Evolutionary conservation across 1,140 invertebrate genomes (phyloP), one percentile per base, ranked within the genome.

Genomic region (Drosophila albomicans): DNA sequence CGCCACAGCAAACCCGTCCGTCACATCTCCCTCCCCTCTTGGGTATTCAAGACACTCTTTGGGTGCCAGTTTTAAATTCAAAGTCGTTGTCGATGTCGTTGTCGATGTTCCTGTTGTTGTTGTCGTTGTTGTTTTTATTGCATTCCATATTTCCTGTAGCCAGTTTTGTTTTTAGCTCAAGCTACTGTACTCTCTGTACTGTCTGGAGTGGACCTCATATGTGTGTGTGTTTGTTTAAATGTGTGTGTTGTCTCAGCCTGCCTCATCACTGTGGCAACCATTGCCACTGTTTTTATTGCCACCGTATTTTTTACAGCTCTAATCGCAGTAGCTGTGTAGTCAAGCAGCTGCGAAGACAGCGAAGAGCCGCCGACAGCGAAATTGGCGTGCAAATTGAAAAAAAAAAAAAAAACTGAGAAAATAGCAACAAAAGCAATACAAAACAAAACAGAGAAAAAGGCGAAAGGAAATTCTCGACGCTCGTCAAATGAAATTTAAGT

Each of bases 381-480:
- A 88, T 87, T 88, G 84, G 66, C 77, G 73, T 78, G 80, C 82
- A 87, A 87, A 87, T 80, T 80, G 80, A 66, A 77, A 79, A 56
- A 48, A 61, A 65, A 32, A 65, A 32, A 32, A 38, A 10, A 3
- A 38, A 46, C 43, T n/a, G 32, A 8, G 7, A 38, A 32, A 20
- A 38, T 6, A 56, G 20, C 28, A 32, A 38, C 3, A 71, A 78
- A 49, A 48, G 20, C 3, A 4, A 25, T 25, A 25, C 20, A 25
- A 25, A 4, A 25, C 20, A 62, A 56, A 62, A 7, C 13, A 7
- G 43, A 48, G 15, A 48, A 20, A 48, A 20, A 48, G 59, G 13
- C 35, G 35, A 11, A 30, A 49, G 54, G 10, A 70, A 65, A 62
- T 62, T 75, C 67, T 56, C 30, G 11, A 58, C 41, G 43, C 57